Conservation (phyloP, 2,797 vertebrate species). For the Galagoides demidoff region DNA sequence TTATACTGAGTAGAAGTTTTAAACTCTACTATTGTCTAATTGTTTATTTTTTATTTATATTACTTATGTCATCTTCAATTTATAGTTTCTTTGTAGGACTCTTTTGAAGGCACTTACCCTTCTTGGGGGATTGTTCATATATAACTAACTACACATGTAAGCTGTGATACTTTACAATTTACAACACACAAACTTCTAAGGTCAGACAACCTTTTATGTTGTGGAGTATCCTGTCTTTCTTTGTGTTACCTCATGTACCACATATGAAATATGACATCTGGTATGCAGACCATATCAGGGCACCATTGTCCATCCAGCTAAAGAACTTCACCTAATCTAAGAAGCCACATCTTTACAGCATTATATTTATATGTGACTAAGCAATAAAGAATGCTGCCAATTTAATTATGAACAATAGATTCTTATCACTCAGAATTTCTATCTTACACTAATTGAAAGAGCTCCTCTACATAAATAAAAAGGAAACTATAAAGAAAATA, state of each 20-base stretch:
- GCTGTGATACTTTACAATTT: not conserved
- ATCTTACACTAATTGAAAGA: not conserved
- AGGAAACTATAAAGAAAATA: not conserved
- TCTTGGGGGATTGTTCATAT: not conserved
- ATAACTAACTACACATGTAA: not conserved
- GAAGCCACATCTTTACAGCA: not conserved
- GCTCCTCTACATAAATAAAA: not conserved
- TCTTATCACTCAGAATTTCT: not conserved
- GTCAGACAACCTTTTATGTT: not conserved
- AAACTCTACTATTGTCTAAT: not conserved
- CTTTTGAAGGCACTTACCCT: not conserved
- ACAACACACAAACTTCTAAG: not conserved
- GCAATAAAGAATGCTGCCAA: not conserved
- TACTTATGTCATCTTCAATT: not conserved
- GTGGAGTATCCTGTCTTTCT: not conserved
- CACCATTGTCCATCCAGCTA: not conserved
- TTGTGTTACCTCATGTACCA: not conserved
- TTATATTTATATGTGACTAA: not conserved
- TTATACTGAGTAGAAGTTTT: not conserved
- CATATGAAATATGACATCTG: not conserved
- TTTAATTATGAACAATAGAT: not conserved
- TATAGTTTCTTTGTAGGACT: not conserved
- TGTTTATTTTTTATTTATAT: not conserved
- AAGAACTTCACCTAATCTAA: not conserved
- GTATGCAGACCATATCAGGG: not conserved